Evolutionary conservation across 2,888 invertebrate genomes (phyloP), one percentile per base, ranked within the genome.

Genomic region (Melangyna quadrimaculata): DNA sequence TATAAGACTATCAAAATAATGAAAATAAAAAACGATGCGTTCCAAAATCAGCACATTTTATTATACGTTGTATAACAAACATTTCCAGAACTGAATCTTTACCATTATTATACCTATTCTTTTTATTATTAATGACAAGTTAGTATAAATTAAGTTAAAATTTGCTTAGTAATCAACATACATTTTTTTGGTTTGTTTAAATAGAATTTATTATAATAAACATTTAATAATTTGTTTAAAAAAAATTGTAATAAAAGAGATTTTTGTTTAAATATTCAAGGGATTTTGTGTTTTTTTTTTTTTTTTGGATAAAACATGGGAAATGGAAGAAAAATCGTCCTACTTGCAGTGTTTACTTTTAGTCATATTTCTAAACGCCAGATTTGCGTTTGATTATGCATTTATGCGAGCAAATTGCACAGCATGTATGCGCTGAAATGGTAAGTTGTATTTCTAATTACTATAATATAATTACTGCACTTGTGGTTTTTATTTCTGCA

Each of bases 51-150:
- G 63, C 73, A 73, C 48, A 73, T 63, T 59, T 43, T 29, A 75
- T 29, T 29, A 27, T 17, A 57, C 32, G 14, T n/a, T 27, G 27
- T 51, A 51, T 27, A 63, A 75, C 77, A 78, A 63, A 75, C 77
- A 78, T 83, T 83, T 78, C 63, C 78, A 78, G 48, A 67, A 78
- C 19, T 48, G 48, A 72, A 55, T 59, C 27, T 63, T 70, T 55
- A 74, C 24, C 59, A 53, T 65, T 77, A 67, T 51, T 35, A 67
- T 61, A 61, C 14, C 14, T 67, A 3, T 12, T 67, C 57, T 37
- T 35, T 40, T 71, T 37, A 70, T 61, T 51, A 27, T n/a, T 69
- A 57, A 35, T 32, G 35, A 78, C 63, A 27, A 24, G 9, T 45
- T n/a, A 24, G 14, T 27, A 22, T 67, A 61, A 43, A 55, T 57